Base-by-base conservation (phyloP, 2,888 invertebrate species). In the Brachypalpus laphriformis region DNA sequence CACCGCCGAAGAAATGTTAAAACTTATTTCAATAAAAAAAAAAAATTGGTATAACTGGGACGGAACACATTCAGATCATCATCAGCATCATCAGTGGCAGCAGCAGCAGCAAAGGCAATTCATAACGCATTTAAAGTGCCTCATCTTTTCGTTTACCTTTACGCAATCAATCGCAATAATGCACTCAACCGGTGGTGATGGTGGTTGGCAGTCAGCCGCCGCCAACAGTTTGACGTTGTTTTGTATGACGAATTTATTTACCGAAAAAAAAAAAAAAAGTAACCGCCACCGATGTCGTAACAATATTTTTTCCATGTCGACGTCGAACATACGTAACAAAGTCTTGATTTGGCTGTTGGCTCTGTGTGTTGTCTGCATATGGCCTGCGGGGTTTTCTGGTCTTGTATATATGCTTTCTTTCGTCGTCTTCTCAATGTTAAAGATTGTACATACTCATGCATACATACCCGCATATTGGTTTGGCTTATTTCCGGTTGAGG, bases 201-300 rank as follows among this genome's bases (percentile, higher is more conserved):
- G 11, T 47, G 72, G 72, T 51, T 75, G 57, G 47, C 76, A 57
- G 65, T 54, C 71, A 76, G 42, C 51, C 37, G 83, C 51, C 45
- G 83, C 83, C 83, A 83, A 56, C 83, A 68, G 25, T 80, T 83
- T 70, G 68, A 80, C 37, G 63, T n/a, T 65, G 49, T 63, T 63
- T 78, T 63, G 66, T 54, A 83, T 83, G 83, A 83, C 80, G 80
- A 80, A 83, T 80, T 78, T 74, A 80, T 74, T 74, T 75, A 80
- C 63, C 54, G 22, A 65, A 77, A 77, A 68, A 59, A 68, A 45
- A 70, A 54, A 49, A 51, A 78, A 80, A 28, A 11, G 0, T 8
- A 37, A 72, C 40, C n/a, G 14, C 37, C 25, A 2, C 2, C 77
- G 78, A 74, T 83, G 82, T 68, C 74, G 82, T 83, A 83, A 83